These are phyloP conservation scores for Callipepla squamata DNA, from an alignment of 2,113 vertebrate genomes.

Conservation along the genomic window DNA sequence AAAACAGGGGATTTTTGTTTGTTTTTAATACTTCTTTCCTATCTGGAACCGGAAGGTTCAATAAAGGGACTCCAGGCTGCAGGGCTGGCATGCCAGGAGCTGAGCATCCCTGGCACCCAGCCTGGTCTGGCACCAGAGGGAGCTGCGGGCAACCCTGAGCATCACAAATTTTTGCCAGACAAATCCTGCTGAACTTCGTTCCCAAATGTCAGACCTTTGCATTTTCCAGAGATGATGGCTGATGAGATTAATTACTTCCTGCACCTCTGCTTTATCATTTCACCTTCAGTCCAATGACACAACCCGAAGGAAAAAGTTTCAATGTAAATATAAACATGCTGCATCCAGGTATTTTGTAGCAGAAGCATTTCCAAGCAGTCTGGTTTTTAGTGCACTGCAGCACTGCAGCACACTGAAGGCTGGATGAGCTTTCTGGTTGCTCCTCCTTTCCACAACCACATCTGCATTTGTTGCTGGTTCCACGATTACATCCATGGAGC, in stretches of 20 bases:
- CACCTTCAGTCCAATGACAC: not conserved
- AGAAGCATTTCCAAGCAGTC: not conserved
- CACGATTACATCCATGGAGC: not conserved
- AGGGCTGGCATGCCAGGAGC: not conserved
- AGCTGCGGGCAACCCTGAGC: not conserved
- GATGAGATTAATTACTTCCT: not conserved
- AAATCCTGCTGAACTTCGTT: not conserved
- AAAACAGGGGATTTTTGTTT: not conserved
- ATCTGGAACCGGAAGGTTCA: not conserved
- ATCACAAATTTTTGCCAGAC: not conserved
- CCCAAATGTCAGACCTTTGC: not conserved
- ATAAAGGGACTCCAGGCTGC: not conserved
- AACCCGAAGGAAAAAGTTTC: not conserved
- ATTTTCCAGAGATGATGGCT: not conserved
- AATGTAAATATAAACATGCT: not conserved
- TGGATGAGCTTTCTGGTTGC: not conserved
- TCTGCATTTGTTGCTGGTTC: not conserved
- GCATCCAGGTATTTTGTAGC: fast-evolving
- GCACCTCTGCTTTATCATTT: not conserved
- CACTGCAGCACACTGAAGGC: not conserved
- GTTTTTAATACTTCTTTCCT: not conserved
- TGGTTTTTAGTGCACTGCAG: not conserved
- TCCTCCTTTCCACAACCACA: fast-evolving
- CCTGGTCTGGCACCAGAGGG: not conserved
- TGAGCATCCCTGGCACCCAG: not conserved